Evolutionary conservation across 2,113 vertebrate species (phyloP), one percentile per base, ranked within the genome.

Genomic region (Rynchops niger): DNA sequence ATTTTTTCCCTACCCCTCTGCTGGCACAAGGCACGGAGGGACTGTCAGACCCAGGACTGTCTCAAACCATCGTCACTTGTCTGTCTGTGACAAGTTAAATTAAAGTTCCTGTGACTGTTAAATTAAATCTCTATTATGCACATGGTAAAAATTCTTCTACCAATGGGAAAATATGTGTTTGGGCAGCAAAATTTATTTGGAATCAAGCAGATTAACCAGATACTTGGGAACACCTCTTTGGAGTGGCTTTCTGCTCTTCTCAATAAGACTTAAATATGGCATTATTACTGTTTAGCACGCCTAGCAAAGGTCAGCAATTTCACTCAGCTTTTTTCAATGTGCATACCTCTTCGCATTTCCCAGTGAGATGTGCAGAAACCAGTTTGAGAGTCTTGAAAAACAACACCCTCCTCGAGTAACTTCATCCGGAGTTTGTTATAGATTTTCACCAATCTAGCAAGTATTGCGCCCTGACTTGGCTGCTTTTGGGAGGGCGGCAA

Each of bases 51-150:
- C 30, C 59, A 32, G 38, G 42, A 36, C 15, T 42, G 47, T 8
- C 4, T 4, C n/a, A 43, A 89, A 29, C 47, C 29, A 12, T 52
- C 1, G 1, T 55, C 2, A 0, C 10, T 30, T 21, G 9, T 22
- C 11, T 38, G 53, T 19, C 47, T 42, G 4, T n/a, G n/a, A n/a
- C n/a, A n/a, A n/a, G n/a, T n/a, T n/a, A n/a, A n/a, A n/a, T n/a
- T n/a, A n/a, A n/a, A n/a, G n/a, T 43, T 63, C 27, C 49, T 43
- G 15, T 52, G 38, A n/a, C 36, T 47, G 25, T 45, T 73, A 25
- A 77, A 53, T 43, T 30, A 27, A 26, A n/a, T 15, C 8, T 50
- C 26, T 26, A 2, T 23, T 43, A 56, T 5, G 19, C 32, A 32
- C 10, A 9, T 25, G 0, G 2, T 40, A 59, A 82, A 90, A 61